phyloP scores from a whole-genome alignment of 1,140 invertebrate species.

The Coptotermes formosanus region DNA sequence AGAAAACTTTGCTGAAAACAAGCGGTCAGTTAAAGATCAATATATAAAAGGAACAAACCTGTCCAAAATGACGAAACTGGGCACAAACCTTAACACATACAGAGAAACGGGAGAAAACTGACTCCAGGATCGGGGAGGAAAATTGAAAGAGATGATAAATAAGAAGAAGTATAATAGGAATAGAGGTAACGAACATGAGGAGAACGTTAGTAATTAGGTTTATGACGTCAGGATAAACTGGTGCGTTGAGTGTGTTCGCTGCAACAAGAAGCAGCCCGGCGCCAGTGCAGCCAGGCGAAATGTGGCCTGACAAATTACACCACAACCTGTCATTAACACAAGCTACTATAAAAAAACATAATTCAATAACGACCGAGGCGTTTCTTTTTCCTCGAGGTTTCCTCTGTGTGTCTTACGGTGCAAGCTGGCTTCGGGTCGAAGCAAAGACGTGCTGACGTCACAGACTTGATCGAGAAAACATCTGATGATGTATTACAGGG shows the following conservation, averaged over 20 bases:
- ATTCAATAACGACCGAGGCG: background rate
- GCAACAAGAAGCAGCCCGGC: background rate
- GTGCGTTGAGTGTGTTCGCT: background rate
- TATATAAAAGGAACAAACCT: no score
- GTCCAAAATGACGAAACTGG: no score
- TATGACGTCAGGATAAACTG: constrained; percentile 1
- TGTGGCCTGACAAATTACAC: constrained; percentile 10
- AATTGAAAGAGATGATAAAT: background rate
- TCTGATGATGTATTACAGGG: constrained; percentile 5
- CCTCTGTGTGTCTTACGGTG: background rate
- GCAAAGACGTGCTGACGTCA: background rate
- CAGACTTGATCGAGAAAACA: background rate
- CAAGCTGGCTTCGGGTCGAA: background rate
- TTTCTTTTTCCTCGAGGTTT: background rate
- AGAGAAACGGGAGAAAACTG: no score
- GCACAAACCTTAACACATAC: no score
- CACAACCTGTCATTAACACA: constrained; percentile 18
- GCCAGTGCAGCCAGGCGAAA: background rate
- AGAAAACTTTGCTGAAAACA: no score
- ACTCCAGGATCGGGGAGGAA: no score
- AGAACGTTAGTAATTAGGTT: background rate
- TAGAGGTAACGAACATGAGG: background rate
- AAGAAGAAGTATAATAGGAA: background rate
- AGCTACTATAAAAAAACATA: background rate
- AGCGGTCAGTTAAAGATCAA: no score